Conservation (phyloP, 2,113 vertebrate genomes). For the Trogon melanurus region DNA sequence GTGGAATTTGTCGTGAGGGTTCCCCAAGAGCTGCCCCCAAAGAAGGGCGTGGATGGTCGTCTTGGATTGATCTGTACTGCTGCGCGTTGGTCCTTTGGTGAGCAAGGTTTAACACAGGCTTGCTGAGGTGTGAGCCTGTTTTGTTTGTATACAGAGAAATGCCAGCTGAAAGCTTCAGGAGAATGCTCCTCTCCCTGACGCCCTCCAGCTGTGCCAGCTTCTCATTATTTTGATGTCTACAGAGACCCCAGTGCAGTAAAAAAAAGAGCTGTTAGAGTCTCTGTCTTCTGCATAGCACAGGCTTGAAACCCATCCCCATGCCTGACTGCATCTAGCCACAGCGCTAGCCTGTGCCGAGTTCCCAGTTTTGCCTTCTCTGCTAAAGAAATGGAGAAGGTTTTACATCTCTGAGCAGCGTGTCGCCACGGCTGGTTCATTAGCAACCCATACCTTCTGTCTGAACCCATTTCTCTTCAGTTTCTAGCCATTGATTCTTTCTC, state of each 20-base stretch:
- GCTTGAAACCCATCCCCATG: rapidly evolving
- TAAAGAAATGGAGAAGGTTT: neutral
- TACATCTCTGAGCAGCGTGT: neutral
- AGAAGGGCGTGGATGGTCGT: neutral
- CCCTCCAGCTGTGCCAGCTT: neutral
- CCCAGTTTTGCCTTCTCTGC: neutral
- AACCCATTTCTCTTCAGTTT: neutral
- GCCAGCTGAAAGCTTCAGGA: neutral
- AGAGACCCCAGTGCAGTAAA: neutral
- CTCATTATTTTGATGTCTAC: neutral
- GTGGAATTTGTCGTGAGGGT: neutral
- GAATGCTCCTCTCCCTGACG: rapidly evolving
- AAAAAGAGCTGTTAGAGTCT: neutral
- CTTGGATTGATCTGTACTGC: neutral
- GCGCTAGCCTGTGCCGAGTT: neutral
- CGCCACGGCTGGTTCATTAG: neutral
- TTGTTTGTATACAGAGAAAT: neutral
- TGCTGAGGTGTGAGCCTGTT: neutral
- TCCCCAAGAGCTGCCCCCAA: neutral
- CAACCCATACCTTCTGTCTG: neutral
- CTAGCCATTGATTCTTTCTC: neutral
- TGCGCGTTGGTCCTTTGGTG: neutral
- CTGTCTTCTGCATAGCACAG: neutral
- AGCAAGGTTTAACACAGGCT: neutral
- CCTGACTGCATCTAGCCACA: neutral